phyloP scores from a whole-genome alignment of 2,888 invertebrate genomes.

The Volucella bombylans region DNA sequence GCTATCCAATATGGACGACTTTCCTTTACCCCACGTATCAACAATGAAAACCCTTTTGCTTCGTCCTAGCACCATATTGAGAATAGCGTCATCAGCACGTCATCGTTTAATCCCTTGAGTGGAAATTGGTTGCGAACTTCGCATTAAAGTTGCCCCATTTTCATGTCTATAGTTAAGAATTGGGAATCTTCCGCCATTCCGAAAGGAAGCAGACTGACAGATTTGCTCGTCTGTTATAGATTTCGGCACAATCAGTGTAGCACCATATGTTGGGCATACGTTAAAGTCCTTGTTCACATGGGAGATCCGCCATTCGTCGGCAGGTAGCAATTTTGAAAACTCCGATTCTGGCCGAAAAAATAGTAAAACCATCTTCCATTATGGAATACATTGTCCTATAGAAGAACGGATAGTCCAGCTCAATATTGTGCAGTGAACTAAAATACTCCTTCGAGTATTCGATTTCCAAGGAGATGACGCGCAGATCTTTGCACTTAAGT shows the following conservation, averaged over 20 bases:
- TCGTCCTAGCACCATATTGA: constrained; percentile 93
- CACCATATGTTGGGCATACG: too few relatives aligned
- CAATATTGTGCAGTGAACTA: constrained; percentile 88
- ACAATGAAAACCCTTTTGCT: constrained; percentile 93
- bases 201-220: too few relatives aligned
- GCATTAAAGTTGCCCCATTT: constrained; percentile 91
- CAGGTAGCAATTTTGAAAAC: too few relatives aligned
- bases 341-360: constrained; percentile 93
- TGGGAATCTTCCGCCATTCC: too few relatives aligned
- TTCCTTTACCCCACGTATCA: constrained; percentile 87
- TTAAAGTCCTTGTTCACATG: too few relatives aligned
- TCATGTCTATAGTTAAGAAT: too few relatives aligned
- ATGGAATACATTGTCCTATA: constrained; percentile 95
- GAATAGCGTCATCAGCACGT: constrained; percentile 95
- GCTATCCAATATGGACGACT: constrained; percentile 85
- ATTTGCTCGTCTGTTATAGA: too few relatives aligned
- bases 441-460: too few relatives aligned
- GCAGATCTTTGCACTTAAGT: too few relatives aligned
- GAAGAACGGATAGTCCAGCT: constrained; percentile 97
- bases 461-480: too few relatives aligned
- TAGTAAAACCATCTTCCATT: constrained; percentile 96
- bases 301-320: too few relatives aligned
- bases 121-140: constrained; percentile 96
- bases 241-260: constrained; percentile 96
- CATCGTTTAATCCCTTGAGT: constrained; percentile 94